Conservation (phyloP, 2,797 vertebrate species). For the Cossypha caffra region DNA sequence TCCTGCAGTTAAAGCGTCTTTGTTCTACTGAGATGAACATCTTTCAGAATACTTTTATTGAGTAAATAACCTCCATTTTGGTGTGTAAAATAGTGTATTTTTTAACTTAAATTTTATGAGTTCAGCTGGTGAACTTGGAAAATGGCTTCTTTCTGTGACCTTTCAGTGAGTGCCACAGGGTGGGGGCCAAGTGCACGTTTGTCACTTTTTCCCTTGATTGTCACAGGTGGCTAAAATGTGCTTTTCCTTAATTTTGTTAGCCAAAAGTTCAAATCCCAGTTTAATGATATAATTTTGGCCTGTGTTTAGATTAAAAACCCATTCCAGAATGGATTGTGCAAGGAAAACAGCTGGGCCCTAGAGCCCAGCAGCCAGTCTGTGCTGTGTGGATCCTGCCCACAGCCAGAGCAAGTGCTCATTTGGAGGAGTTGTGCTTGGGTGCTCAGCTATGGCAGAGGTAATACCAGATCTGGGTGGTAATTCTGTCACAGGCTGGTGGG, state of each 20-base stretch:
- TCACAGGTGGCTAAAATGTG: not conserved
- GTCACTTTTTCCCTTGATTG: not conserved
- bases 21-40: not conserved
- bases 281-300: not conserved
- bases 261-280: not conserved
- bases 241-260: not conserved
- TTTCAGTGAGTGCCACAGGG: slow-evolving; percentile 1
- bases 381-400: not conserved
- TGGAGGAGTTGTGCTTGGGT: not conserved
- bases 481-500: not conserved
- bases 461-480: not conserved
- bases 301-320: not conserved
- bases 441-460: not conserved
- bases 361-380: not conserved
- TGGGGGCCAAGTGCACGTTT: not conserved
- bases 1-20: not conserved
- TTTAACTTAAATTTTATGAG: not conserved
- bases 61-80: not conserved
- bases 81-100: not conserved
- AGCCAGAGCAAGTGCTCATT: not conserved
- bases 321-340: not conserved
- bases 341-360: not conserved
- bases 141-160: not conserved
- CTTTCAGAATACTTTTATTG: not conserved
- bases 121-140: not conserved